A percentile compares a stretch with the other conserved stretches of the same genome.
Conservation (phyloP, 2,797 vertebrate species). For the Otolemur crassicaudatus region DNA sequence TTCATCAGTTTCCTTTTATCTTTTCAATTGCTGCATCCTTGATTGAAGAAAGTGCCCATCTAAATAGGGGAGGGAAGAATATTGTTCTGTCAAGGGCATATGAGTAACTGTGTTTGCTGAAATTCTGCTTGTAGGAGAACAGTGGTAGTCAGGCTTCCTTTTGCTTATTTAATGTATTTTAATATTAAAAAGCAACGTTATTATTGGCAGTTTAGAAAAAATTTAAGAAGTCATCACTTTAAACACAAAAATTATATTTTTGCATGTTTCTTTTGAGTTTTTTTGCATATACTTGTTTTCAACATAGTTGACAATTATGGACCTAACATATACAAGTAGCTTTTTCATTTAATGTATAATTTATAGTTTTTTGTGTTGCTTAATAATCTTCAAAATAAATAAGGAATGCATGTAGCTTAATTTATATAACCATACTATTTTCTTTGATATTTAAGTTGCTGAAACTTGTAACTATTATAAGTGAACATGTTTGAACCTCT, state of each 20-base stretch:
- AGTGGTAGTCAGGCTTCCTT: neutral
- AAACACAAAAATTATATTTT: conserved; percentile 40
- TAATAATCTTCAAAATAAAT: neutral
- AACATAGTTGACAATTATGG: conserved; percentile 16
- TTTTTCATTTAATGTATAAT: neutral
- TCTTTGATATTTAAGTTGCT: neutral
- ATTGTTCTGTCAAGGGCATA: neutral
- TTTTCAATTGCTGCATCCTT: neutral
- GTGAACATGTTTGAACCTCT: neutral
- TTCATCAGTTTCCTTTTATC: neutral
- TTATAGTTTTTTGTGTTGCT: conserved; percentile 40
- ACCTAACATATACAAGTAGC: neutral
- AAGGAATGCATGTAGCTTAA: neutral
- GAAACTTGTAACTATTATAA: neutral
- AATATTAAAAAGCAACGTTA: conserved; percentile 24
- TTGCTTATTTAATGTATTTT: conserved; percentile 27
- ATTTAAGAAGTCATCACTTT: conserved; percentile 6
- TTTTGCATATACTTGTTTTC: neutral
- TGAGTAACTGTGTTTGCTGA: neutral
- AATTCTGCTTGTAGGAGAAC: neutral
- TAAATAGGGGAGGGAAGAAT: neutral
- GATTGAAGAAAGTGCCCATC: neutral
- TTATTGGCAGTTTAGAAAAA: neutral
- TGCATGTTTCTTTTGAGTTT: neutral
- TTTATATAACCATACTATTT: neutral